phyloP scores from a whole-genome alignment of 2,797 vertebrate genomes.

The Intellagama lesueurii region DNA sequence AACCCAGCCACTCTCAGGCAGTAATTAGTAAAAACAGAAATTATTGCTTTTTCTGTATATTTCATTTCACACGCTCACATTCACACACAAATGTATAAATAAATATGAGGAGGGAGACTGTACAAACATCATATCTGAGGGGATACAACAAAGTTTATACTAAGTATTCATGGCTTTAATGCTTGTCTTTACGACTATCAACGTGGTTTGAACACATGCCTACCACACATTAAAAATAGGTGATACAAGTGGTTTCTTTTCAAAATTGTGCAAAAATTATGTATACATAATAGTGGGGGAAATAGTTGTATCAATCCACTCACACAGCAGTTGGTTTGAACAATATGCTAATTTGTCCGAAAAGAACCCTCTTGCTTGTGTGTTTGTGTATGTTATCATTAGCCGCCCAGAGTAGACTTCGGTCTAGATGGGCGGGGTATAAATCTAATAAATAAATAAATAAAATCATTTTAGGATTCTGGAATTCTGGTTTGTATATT shows the following conservation, averaged over 20 bases:
- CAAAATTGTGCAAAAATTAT: neutral
- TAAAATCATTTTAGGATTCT: neutral
- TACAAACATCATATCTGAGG: conserved; percentile 31
- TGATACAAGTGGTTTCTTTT: conserved; percentile 8
- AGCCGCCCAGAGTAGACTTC: too few relatives aligned
- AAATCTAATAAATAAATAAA: too few relatives aligned
- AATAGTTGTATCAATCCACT: neutral
- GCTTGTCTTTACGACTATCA: conserved; percentile 39
- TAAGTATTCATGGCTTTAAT: conserved; percentile 54
- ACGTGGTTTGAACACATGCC: neutral
- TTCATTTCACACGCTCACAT: conserved; percentile 57
- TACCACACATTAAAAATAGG: too few relatives aligned
- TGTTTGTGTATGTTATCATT: neutral
- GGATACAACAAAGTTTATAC: conserved; percentile 47
- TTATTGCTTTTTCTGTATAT: neutral
- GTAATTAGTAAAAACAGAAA: conserved; percentile 57
- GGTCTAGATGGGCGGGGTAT: too few relatives aligned
- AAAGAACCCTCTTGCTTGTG: neutral
- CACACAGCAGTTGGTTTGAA: neutral
- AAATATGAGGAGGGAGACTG: neutral
- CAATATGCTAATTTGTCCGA: neutral
- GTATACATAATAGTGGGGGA: neutral
- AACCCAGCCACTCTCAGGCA: conserved; percentile 26
- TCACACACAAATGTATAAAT: conserved; percentile 24
- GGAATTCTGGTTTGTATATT: too few relatives aligned